Percentiles rank a stretch among this genome's conserved stretches.
These are phyloP conservation scores for Parotocinclus haroldoi DNA, from an alignment of 2,797 vertebrate genomes.

Conservation along the genomic window DNA sequence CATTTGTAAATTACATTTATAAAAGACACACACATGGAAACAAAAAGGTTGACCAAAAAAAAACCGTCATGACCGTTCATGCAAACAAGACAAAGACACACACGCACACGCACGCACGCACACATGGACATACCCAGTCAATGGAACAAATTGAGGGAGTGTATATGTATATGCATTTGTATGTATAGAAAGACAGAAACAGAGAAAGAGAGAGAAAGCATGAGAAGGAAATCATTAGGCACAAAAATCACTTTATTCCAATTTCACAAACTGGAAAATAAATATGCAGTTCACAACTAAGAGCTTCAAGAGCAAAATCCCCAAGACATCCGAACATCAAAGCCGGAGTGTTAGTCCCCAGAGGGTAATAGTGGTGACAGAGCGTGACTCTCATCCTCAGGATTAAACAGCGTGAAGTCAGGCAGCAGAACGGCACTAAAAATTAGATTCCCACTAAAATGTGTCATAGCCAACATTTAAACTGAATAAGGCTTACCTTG, in stretches of 20 bases:
- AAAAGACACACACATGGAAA: slow-evolving; percentile 24
- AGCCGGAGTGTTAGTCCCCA: slow-evolving; percentile 12
- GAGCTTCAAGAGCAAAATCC: neutral
- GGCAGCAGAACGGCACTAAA: slow-evolving; percentile 15
- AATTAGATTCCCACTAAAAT: slow-evolving; percentile 28
- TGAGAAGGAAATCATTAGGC: slow-evolving; percentile 48
- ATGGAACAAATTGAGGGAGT: slow-evolving; percentile 58
- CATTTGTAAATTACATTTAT: slow-evolving; percentile 16
- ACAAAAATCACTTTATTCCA: slow-evolving; percentile 9
- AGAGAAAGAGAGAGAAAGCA: slow-evolving; percentile 41
- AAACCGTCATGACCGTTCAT: slow-evolving; percentile 26
- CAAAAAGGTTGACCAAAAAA: too few relatives aligned
- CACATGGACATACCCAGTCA: slow-evolving; percentile 64
- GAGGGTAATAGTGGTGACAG: slow-evolving; percentile 19
- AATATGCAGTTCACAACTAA: neutral
- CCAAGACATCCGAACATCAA: slow-evolving; percentile 40
- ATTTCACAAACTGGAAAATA: too few relatives aligned
- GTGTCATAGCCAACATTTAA: neutral
- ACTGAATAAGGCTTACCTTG: slow-evolving; percentile 76
- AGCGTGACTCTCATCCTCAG: slow-evolving; percentile 28
- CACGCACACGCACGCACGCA: slow-evolving; percentile 22
- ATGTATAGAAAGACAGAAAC: slow-evolving; percentile 45
- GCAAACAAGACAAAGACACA: slow-evolving; percentile 24
- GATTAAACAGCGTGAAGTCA: slow-evolving; percentile 13
- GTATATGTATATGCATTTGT: slow-evolving; percentile 51